Evolutionary conservation across 2,888 invertebrate species (phyloP).

Genomic region (Tinea trinotella): DNA sequence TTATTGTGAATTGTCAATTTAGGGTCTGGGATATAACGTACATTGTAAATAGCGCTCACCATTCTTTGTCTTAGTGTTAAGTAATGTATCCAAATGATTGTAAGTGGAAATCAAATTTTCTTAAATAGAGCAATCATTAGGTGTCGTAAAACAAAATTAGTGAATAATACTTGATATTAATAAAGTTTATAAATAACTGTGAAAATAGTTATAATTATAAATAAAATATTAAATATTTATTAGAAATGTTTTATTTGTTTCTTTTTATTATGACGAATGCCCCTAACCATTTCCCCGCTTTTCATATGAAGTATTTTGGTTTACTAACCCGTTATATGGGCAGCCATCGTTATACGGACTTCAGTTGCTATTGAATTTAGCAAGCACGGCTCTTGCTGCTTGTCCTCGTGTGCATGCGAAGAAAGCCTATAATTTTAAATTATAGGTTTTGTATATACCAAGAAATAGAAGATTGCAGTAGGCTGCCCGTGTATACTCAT

Average conservation of each 20-base stretch:
- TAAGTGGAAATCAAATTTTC: constrained; percentile 70
- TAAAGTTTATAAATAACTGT: constrained; percentile 75
- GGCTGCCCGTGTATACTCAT: too few species aligned
- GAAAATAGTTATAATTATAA: constrained; percentile 73
- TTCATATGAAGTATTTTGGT: too few species aligned
- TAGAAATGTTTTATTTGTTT: constrained; percentile 46
- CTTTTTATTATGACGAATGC: too few species aligned
- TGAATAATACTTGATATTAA: constrained; percentile 71
- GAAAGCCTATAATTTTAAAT: too few species aligned
- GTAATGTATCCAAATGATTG: constrained; percentile 63
- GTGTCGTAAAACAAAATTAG: constrained; percentile 69
- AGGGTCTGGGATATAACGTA: constrained; percentile 79
- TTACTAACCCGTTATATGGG: too few species aligned
- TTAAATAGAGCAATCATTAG: constrained; percentile 69
- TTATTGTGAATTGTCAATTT: constrained; percentile 80
- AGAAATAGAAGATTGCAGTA: too few species aligned
- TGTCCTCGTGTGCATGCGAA: too few species aligned
- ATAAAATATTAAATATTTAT: constrained; percentile 73
- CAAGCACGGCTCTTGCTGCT: too few species aligned
- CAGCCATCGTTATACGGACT: too few species aligned
- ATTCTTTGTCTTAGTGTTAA: constrained; percentile 47
- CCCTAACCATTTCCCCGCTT: too few species aligned
- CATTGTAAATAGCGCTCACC: constrained; percentile 73
- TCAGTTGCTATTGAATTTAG: too few species aligned
- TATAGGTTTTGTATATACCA: too few species aligned